Percentiles rank a stretch among this genome's conserved stretches.
These are phyloP conservation scores for Macrotrachela quadricornifera DNA, from an alignment of 1,140 invertebrate genomes.

Conservation along the genomic window DNA sequence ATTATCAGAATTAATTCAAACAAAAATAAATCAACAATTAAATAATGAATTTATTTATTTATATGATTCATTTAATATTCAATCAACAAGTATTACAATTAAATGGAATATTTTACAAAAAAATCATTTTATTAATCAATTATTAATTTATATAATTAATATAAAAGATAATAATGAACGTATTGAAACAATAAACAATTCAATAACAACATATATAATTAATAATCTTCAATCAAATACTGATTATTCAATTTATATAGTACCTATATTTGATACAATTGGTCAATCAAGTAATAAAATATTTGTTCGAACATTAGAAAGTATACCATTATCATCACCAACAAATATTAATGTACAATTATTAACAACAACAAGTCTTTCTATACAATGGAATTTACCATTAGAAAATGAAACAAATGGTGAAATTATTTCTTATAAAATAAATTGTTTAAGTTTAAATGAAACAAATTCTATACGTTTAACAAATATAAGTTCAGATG, in stretches of 20 bases:
- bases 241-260: too few relatives aligned
- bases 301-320: neutral
- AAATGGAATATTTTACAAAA: too few relatives aligned
- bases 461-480: neutral
- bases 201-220: too few relatives aligned
- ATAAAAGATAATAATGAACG: too few relatives aligned
- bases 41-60: too few relatives aligned
- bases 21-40: neutral
- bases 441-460: neutral
- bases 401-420: neutral
- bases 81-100: too few relatives aligned
- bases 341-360: neutral
- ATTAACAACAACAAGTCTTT: neutral
- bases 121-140: too few relatives aligned
- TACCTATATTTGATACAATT: too few relatives aligned
- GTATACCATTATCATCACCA: neutral
- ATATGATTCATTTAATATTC: too few relatives aligned
- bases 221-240: too few relatives aligned
- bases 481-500: neutral
- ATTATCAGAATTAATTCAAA: neutral
- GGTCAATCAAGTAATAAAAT: neutral
- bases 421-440: neutral
- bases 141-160: too few relatives aligned
- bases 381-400: constrained; percentile 2
- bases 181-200: too few relatives aligned